Percentiles rank a stretch among this genome's conserved stretches.
These are phyloP conservation scores for Microcaecilia unicolor DNA, from an alignment of 2,797 vertebrate species.

Conservation along the genomic window DNA sequence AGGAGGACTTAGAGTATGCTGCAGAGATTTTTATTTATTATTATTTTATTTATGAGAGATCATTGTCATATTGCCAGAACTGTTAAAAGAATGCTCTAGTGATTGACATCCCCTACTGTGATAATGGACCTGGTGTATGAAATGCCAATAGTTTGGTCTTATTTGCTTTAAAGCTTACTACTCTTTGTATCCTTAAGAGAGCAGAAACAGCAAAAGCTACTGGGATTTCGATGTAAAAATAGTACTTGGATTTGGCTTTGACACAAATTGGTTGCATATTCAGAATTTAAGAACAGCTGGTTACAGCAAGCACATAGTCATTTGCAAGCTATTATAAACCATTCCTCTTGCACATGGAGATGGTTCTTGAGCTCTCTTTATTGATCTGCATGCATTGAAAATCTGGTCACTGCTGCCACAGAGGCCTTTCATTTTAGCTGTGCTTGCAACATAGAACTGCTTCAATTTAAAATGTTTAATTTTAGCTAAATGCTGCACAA, in stretches of 20 bases:
- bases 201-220: constrained; percentile 50
- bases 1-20: constrained; percentile 59
- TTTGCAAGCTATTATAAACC: constrained; percentile 63
- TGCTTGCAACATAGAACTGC: constrained; percentile 63
- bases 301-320: constrained; percentile 53
- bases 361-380: constrained; percentile 57
- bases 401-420: constrained; percentile 79
- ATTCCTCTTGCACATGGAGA: constrained; percentile 52
- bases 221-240: constrained; percentile 59
- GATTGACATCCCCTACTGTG: constrained; percentile 66
- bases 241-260: constrained; percentile 63
- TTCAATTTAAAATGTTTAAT: constrained; percentile 79
- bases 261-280: constrained; percentile 61
- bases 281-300: constrained; percentile 79
- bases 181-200: constrained; percentile 72
- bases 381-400: constrained; percentile 84
- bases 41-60: constrained; percentile 43
- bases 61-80: constrained; percentile 60
- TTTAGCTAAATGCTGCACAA: constrained; percentile 64
- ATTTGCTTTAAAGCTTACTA: constrained; percentile 69
- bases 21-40: constrained; percentile 51
- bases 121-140: constrained; percentile 63
- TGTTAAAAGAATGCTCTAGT: constrained; percentile 54
- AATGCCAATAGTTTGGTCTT: constrained; percentile 56
- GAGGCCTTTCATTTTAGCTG: constrained; percentile 83